Conservation (phyloP, 2,888 invertebrate species). For the Panopea generosa region DNA sequence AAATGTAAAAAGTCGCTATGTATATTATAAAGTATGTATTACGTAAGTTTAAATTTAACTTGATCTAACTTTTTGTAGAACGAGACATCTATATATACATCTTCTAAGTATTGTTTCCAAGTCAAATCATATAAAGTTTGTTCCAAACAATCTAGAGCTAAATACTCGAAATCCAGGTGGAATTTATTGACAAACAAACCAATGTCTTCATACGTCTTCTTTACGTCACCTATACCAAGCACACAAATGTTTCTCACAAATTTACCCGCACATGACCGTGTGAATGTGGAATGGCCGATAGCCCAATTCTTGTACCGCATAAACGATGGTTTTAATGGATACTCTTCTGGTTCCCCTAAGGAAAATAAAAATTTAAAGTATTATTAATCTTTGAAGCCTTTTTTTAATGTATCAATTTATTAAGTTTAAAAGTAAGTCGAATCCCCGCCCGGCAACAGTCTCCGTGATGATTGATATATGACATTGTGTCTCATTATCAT, state of each 20-base stretch:
- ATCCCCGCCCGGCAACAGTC: too few species aligned
- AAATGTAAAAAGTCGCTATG: too few species aligned
- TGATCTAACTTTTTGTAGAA: conserved; percentile 27
- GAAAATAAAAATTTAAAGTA: too few species aligned
- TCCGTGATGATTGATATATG: too few species aligned
- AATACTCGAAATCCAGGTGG: conserved; percentile 35
- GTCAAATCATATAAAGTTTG: conserved; percentile 26
- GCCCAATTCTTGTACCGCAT: conserved; percentile 49
- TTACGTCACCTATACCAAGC: conserved; percentile 33
- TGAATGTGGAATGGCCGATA: conserved; percentile 30
- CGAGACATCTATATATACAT: conserved; percentile 15
- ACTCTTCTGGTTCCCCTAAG: conserved; percentile 43
- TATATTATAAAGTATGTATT: too few species aligned
- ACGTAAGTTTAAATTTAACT: background rate
- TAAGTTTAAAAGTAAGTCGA: too few species aligned
- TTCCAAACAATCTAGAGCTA: conserved; percentile 45
- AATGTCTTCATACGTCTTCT: conserved; percentile 6
- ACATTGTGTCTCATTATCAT: too few species aligned
- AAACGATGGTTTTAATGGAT: conserved; percentile 36
- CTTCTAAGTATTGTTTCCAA: conserved; percentile 33
- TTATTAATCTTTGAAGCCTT: too few species aligned
- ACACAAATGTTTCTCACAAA: conserved; percentile 40
- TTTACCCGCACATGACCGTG: conserved; percentile 33
- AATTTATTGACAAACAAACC: conserved; percentile 44
- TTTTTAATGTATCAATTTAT: too few species aligned